Conservation (phyloP, 1,140 invertebrate species). For the Callitettix versicolor region DNA sequence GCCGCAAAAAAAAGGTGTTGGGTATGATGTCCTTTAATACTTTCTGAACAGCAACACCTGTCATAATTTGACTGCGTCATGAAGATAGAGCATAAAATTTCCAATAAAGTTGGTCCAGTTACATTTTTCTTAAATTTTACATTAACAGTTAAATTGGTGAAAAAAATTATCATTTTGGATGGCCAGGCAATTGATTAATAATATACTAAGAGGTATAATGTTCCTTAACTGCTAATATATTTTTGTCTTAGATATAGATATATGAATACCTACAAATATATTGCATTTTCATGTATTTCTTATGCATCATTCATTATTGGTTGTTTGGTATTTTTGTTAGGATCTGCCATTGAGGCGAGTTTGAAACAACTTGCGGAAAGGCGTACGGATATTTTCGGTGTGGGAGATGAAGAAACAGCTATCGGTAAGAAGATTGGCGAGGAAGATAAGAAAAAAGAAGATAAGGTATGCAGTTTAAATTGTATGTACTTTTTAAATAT, state of each 20-base stretch:
- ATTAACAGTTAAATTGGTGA: too few species aligned
- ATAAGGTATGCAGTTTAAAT: constrained; percentile 50
- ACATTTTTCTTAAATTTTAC: too few species aligned
- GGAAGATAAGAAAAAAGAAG: constrained; percentile 78
- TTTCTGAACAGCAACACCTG: too few species aligned
- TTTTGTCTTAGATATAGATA: constrained; percentile 4
- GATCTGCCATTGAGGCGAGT: constrained; percentile 87
- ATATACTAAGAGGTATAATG: too few species aligned
- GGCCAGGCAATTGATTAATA: too few species aligned
- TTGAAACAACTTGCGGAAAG: constrained; percentile 93
- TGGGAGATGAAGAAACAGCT: constrained; percentile 94
- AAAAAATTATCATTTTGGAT: too few species aligned
- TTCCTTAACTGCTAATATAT: too few species aligned
- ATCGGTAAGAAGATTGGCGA: constrained; percentile 99
- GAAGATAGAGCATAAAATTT: too few species aligned
- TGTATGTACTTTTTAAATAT: neutral
- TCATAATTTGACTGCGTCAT: too few species aligned
- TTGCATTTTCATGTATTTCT: neutral
- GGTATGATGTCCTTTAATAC: too few species aligned
- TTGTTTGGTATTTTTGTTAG: constrained; percentile 27
- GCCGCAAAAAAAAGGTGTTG: too few species aligned
- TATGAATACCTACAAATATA: neutral
- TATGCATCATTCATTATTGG: neutral
- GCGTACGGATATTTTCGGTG: constrained; percentile 99
- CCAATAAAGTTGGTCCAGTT: too few species aligned